Conservation (phyloP, 2,113 vertebrate species). For the Choloepus hoffmanni region DNA sequence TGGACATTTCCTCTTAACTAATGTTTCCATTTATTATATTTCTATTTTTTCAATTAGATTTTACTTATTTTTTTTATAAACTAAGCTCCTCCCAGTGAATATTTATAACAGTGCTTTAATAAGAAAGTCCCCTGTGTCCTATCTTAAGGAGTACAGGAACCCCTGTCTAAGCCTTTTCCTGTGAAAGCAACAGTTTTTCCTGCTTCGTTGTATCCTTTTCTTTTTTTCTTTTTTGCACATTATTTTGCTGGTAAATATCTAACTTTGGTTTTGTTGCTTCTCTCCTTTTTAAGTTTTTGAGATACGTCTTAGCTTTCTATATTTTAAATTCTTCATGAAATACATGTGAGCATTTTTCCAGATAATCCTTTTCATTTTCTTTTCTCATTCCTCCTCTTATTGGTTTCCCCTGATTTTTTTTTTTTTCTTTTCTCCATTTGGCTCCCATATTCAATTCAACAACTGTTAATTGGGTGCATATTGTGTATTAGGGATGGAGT, state of each 20-base stretch:
- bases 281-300: slow-evolving; percentile 8
- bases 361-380: not conserved
- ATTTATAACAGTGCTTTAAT: not conserved
- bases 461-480: not conserved
- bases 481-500: not conserved
- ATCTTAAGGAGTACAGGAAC: not conserved
- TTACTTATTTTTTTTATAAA: slow-evolving; percentile 49
- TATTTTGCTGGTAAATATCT: not conserved
- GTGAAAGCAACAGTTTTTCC: not conserved
- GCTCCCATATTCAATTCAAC: not conserved
- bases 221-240: not conserved
- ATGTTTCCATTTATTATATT: not conserved
- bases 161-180: not conserved
- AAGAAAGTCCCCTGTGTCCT: not conserved
- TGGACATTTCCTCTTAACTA: not conserved
- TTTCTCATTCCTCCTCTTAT: not conserved
- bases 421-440: not conserved
- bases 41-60: not conserved
- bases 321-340: slow-evolving; percentile 44
- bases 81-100: not conserved
- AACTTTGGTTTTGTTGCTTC: slow-evolving; percentile 5
- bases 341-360: not conserved
- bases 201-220: not conserved
- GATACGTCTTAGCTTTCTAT: not conserved
- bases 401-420: not conserved